A percentile compares a stretch with the other conserved stretches of the same genome.
phyloP scores from a whole-genome alignment of 1,140 invertebrate species.

The Ladona fulva region DNA sequence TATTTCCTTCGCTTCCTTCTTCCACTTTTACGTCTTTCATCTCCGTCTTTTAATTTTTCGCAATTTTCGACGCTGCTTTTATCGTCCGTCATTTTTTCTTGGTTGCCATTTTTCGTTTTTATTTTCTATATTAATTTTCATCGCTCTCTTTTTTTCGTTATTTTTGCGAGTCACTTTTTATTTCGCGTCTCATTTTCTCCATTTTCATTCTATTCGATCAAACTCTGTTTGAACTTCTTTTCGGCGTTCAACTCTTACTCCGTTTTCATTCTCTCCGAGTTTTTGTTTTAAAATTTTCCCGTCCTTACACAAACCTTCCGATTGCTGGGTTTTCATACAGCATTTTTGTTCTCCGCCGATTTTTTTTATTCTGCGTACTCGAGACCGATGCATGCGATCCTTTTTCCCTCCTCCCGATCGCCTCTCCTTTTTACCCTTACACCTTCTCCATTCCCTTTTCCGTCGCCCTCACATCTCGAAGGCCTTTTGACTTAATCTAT shows the following conservation, averaged over 20 bases:
- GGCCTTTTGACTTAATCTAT: constrained; percentile 9
- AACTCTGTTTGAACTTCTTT: not conserved
- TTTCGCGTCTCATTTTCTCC: not conserved
- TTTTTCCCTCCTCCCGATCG: not conserved
- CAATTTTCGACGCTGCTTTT: too few species aligned
- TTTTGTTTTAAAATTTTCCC: not conserved
- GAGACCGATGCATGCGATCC: not conserved
- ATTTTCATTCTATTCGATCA: not conserved
- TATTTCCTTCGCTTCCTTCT: not conserved
- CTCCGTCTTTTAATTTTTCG: not conserved
- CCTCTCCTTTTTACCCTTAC: not conserved
- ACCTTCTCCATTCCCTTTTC: not conserved
- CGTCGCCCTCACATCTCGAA: not conserved
- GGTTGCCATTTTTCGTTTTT: too few species aligned
- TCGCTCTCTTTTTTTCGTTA: too few species aligned
- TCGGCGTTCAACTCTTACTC: not conserved
- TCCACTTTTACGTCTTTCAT: not conserved
- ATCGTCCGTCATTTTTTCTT: too few species aligned
- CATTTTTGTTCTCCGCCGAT: not conserved
- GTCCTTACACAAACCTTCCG: not conserved
- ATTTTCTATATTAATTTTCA: too few species aligned
- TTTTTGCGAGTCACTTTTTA: too few species aligned
- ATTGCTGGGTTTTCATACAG: not conserved
- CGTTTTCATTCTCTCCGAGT: not conserved
- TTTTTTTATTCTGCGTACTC: not conserved